Evolutionary conservation across 2,888 invertebrate species (phyloP), one percentile per base, ranked within the genome.

Genomic region (Drosophila leonis): DNA sequence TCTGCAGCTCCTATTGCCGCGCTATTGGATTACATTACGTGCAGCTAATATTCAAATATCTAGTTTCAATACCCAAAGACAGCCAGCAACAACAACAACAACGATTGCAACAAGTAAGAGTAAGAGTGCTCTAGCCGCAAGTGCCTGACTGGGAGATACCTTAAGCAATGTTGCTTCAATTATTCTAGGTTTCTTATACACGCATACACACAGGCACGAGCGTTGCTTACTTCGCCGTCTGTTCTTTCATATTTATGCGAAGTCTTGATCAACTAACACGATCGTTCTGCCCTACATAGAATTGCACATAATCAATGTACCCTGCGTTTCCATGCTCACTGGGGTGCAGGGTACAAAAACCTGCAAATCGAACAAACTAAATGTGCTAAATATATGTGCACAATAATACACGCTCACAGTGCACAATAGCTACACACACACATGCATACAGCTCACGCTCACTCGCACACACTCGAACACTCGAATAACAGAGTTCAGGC

Each of bases 331-430:
- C 18, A 31, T 18, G 12, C 29, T 18, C 12, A 10, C 18, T 31
- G 18, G 18, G 7, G 1, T 48, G 48, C n/a, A n/a, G 29, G 29
- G 48, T 49, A 20, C 46, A 65, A 56, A 39, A 72, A 62, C 49
- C 65, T 65, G 60, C 62, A 55, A 78, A 74, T 78, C 78, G 69
- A 73, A 78, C 61, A 54, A 49, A 54, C 63, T 62, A 59, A 66
- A 72, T 67, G 64, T 71, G 71, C 67, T 72, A 75, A 75, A 65
- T 67, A 65, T 75, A 51, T 37, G 48, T 57, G 46, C 42, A 60
- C 42, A 57, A 20, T 31, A 42, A 52, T 48, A 24, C 27, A 37
- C 5, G 9, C 2, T 20, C 27, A 13, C 2, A 33, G 20, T 12
- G 31, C n/a, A 57, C 24, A 52, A 35, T n/a, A 31, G 18, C 18